phyloP scores from a whole-genome alignment of 2,888 invertebrate species.

The Plagiodera versicolora region DNA sequence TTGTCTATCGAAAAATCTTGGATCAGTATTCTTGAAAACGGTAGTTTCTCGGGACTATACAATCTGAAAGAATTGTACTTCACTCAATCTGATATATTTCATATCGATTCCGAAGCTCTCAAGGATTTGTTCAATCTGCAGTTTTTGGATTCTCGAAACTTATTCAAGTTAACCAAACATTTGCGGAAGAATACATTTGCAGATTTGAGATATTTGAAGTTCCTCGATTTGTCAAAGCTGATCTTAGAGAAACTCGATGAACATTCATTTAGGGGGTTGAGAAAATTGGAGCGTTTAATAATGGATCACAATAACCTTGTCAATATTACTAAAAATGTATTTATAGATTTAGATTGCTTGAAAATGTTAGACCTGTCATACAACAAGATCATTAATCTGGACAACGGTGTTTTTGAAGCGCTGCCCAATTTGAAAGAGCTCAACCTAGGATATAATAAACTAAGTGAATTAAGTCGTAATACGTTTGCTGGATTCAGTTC shows the following conservation, averaged over 20 bases:
- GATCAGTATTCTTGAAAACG: background rate
- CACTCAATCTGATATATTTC: constrained; percentile 6
- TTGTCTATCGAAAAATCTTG: constrained; percentile 13
- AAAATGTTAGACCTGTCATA: background rate
- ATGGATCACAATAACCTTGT: background rate
- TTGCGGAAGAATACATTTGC: constrained; percentile 9
- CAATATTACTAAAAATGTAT: background rate
- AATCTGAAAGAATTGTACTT: constrained; percentile 17
- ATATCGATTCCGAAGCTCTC: constrained; percentile 6
- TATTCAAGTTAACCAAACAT: constrained; percentile 16
- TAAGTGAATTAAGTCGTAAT: constrained; percentile 16
- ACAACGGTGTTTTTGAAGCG: constrained; percentile 1
- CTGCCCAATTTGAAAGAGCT: constrained; percentile 4
- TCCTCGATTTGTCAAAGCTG: constrained; percentile 9
- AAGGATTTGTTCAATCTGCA: constrained; percentile 14
- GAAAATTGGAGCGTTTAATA: background rate
- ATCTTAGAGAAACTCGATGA: constrained; percentile 1
- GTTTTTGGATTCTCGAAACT: constrained; percentile 12
- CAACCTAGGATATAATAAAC: constrained; percentile 16
- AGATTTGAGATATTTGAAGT: constrained; percentile 11
- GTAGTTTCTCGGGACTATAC: constrained; percentile 12
- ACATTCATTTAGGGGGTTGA: constrained; percentile 8
- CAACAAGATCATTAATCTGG: background rate
- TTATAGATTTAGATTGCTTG: background rate
- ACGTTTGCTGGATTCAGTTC: constrained; percentile 20